Percentiles rank a stretch among this genome's conserved stretches.
Evolutionary conservation across 2,113 vertebrate species (phyloP).

Genomic region (Ondatra zibethicus): DNA sequence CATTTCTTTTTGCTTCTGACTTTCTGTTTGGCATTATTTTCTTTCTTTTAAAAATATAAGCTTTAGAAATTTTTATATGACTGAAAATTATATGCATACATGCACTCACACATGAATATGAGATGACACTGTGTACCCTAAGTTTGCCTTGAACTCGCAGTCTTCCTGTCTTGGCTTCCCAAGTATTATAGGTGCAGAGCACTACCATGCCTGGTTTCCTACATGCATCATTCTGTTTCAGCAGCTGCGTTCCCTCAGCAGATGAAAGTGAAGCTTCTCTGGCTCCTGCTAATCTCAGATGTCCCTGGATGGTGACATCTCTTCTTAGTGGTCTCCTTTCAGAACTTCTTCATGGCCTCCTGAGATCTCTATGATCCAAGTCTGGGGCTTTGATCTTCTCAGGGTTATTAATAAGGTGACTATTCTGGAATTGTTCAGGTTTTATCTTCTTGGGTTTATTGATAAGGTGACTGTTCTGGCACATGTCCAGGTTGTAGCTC

Average conservation of each 20-base stretch:
- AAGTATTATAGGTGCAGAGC: no score
- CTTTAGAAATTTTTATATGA: not conserved
- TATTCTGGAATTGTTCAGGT: no score
- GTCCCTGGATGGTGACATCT: not conserved
- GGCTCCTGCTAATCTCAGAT: not conserved
- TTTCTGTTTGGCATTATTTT: not conserved
- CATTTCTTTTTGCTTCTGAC: not conserved
- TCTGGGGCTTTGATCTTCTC: not conserved
- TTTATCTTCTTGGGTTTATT: not conserved
- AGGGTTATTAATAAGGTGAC: not conserved
- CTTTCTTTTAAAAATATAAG: not conserved
- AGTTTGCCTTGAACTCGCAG: not conserved
- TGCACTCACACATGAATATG: not conserved
- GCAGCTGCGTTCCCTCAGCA: not conserved
- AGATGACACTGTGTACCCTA: not conserved
- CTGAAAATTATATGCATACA: not conserved
- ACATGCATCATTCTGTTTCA: not conserved
- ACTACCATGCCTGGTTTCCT: not conserved
- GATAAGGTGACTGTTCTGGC: not conserved
- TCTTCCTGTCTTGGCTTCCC: not conserved
- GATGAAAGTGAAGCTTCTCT: not conserved
- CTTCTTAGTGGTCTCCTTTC: not conserved
- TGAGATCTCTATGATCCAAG: no score
- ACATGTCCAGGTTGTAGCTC: not conserved
- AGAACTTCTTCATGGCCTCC: not conserved